Conservation (phyloP, 2,797 vertebrate genomes). For the Lepus townsendii region DNA sequence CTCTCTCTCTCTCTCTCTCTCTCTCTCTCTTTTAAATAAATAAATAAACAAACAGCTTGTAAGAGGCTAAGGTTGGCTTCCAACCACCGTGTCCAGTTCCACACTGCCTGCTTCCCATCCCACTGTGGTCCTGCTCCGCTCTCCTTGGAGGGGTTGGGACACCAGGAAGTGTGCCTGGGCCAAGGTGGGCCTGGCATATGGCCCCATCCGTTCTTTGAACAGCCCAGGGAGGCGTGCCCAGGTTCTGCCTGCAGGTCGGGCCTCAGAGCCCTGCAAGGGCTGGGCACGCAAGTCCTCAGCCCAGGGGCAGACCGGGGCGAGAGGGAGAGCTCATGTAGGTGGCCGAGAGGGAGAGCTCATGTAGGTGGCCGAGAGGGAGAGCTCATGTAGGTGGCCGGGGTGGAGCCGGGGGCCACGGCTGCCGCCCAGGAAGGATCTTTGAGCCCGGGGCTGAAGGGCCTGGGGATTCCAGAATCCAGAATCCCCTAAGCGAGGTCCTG, state of each 20-base stretch:
- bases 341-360: background rate
- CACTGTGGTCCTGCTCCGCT: no score
- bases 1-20: no score
- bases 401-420: background rate
- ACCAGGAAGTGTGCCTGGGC: background rate
- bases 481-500: background rate
- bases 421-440: background rate
- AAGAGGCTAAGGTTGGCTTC: background rate
- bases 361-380: background rate
- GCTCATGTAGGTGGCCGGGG: background rate
- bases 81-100: background rate
- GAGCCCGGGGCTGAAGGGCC: background rate
- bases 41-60: no score
- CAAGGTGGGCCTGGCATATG: background rate
- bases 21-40: no score
- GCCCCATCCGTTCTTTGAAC: background rate
- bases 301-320: no score
- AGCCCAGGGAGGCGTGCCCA: background rate
- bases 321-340: background rate
- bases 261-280: background rate
- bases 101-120: background rate
- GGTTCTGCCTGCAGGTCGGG: background rate
- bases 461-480: background rate
- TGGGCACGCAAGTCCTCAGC: background rate
- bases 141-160: background rate